Percentiles rank a stretch among this genome's conserved stretches.
phyloP scores from a whole-genome alignment of 2,888 invertebrate species.

The Siphlonurus alternatus region DNA sequence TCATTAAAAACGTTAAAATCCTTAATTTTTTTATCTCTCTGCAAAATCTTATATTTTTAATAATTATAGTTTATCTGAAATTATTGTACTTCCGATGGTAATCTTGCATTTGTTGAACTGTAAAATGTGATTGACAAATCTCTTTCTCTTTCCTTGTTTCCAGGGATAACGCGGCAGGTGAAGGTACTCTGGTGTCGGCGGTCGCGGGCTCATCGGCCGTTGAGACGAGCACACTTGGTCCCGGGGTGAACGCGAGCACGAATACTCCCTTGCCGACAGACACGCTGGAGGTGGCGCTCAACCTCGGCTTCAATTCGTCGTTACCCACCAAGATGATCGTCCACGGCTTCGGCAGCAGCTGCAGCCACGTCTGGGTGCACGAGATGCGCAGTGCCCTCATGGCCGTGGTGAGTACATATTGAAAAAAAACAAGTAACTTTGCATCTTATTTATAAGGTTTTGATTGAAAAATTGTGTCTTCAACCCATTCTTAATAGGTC shows the following conservation, averaged over 20 bases:
- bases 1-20: too few relatives aligned
- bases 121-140: too few relatives aligned
- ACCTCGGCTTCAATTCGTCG: constrained; percentile 8
- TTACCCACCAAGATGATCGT: constrained; percentile 48
- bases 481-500: too few relatives aligned
- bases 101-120: too few relatives aligned
- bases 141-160: too few relatives aligned
- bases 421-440: too few relatives aligned
- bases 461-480: too few relatives aligned
- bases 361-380: constrained; percentile 83
- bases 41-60: too few relatives aligned
- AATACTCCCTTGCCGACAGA: not conserved
- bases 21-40: too few relatives aligned
- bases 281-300: not conserved
- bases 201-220: not conserved
- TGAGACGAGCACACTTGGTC: not conserved
- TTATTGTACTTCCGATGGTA: too few relatives aligned
- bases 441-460: constrained; percentile 16
- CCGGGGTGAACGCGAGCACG: not conserved
- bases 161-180: not conserved
- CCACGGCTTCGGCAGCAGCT: constrained; percentile 86
- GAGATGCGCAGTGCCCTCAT: constrained; percentile 83
- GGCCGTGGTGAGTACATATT: constrained; percentile 50
- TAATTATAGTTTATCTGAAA: too few relatives aligned
- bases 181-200: not conserved